These are phyloP conservation scores for Miltochrista miniata DNA, from an alignment of 2,888 invertebrate species.

Conservation along the genomic window DNA sequence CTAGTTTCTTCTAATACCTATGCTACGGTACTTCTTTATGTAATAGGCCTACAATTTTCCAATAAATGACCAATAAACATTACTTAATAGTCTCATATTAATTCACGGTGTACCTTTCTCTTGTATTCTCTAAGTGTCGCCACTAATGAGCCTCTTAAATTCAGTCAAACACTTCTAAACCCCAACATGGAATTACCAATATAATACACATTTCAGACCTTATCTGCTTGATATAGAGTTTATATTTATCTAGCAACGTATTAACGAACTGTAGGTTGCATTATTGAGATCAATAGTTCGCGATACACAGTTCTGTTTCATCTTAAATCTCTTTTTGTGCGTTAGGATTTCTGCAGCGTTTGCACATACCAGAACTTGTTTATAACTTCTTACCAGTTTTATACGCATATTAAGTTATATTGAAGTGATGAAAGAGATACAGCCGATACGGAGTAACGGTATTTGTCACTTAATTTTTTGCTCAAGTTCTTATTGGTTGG, in stretches of 20 bases:
- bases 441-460: not conserved
- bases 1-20: too few relatives aligned
- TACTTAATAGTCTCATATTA: conserved; percentile 26
- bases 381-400: conserved; percentile 24
- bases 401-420: conserved; percentile 21
- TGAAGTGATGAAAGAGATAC: not conserved
- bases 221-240: conserved; percentile 5
- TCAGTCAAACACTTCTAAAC: conserved; percentile 19
- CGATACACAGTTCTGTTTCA: conserved; percentile 41
- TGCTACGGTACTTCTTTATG: too few relatives aligned
- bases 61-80: conserved; percentile 10
- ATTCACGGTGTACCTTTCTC: conserved; percentile 14
- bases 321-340: conserved; percentile 48
- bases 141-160: conserved; percentile 26
- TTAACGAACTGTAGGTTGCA: not conserved
- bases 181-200: conserved; percentile 7
- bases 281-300: conserved; percentile 39
- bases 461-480: not conserved
- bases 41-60: conserved; percentile 10
- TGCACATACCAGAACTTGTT: conserved; percentile 29
- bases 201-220: conserved; percentile 1
- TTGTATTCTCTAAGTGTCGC: conserved; percentile 16
- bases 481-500: too few relatives aligned
- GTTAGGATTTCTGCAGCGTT: conserved; percentile 38
- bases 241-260: conserved; percentile 2